Evolutionary conservation across 2,113 vertebrate species (phyloP), one percentile per base, ranked within the genome.

Genomic region (Microcebus ravelobensis): DNA sequence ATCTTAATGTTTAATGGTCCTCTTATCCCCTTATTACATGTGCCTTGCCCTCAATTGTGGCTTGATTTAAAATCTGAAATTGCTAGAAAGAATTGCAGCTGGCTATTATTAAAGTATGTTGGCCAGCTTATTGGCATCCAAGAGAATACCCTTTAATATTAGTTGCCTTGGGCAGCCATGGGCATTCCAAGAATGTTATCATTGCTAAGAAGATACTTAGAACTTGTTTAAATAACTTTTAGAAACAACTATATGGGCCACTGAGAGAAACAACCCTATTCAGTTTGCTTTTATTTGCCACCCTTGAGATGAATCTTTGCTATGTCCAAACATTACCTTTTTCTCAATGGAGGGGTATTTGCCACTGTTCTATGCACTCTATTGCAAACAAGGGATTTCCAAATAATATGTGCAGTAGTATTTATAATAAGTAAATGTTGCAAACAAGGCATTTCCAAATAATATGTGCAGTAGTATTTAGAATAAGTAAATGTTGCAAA

Each of bases 211-310:
- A 87, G 74, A 59, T 86, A 93, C 34, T 92, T 90, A 29, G 59
- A 70, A 90, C 57, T 90, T 87, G 31, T 73, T 85, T 93, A 77
- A 95, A 90, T 94, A 83, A n/a, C 67, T 86, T 85, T 85, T 70
- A 63, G 77, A 42, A 84, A 68, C 29, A 61, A 55, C 85, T 77
- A 94, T 31, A 61, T 86, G 42, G 91, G 52, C 45, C 81, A 89
- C 21, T 70, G 77, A 86, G 20, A 76, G 70, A 85, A 73, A 10
- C 10, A 87, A 25, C 36, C 20, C 20, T 76, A 17, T 57, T 94
- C 45, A 52, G 8, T 92, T 90, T 88, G 34, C 87, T 5, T 21
- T 87, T 94, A 76, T 48, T 94, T 76, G 57, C 68, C 65, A 67
- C 29, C 34, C 59, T 76, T 95, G 55, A 63, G 55, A 59, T 82